Percentiles rank a stretch among this genome's conserved stretches.
phyloP scores from a whole-genome alignment of 2,113 vertebrate genomes.

The Microcebus tavaratra region DNA sequence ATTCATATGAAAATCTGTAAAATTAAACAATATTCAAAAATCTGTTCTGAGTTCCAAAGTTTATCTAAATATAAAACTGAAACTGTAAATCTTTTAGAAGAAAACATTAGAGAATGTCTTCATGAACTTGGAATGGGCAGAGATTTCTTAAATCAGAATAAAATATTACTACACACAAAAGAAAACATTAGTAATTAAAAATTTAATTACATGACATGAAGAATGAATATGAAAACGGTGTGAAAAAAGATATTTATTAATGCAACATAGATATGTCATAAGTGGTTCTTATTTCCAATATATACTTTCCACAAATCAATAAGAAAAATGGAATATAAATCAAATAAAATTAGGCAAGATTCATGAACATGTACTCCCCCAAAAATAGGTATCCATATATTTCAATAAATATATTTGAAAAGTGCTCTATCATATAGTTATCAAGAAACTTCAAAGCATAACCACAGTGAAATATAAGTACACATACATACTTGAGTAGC shows the following conservation, averaged over 20 bases:
- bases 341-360: not conserved
- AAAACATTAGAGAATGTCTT: not conserved
- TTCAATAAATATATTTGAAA: not conserved
- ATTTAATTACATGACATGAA: not conserved
- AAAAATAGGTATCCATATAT: no score
- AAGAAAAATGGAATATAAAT: not conserved
- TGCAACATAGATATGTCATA: not conserved
- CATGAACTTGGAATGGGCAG: not conserved
- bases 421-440: no score
- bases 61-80: not conserved
- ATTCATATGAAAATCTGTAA: not conserved
- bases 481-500: accelerated
- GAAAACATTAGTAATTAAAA: not conserved
- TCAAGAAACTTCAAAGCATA: no score
- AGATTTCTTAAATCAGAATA: not conserved
- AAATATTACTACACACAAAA: not conserved
- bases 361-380: not conserved
- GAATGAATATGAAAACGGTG: not conserved
- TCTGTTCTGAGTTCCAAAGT: not conserved
- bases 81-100: not conserved
- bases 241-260: not conserved
- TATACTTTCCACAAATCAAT: not conserved
- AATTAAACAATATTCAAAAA: not conserved
- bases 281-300: not conserved
- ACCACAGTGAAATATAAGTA: not conserved